phyloP scores from a whole-genome alignment of 2,797 vertebrate genomes.

The Enteromius argenteus region DNA sequence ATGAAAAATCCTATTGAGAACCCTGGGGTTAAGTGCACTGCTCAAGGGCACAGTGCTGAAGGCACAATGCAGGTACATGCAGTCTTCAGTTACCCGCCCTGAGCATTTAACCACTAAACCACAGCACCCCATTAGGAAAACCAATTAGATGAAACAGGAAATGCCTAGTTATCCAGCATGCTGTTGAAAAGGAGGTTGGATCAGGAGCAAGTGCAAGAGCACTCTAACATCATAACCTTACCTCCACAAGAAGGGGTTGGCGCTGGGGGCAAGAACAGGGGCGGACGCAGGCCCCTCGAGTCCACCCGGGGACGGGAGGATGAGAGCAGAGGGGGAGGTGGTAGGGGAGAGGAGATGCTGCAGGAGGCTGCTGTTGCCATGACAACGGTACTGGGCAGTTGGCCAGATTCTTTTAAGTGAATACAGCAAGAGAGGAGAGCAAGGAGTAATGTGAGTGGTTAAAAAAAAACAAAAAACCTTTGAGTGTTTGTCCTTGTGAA shows the following conservation, averaged over 20 bases:
- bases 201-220: background rate
- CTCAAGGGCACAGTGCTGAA: conserved; percentile 11
- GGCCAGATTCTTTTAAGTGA: conserved; percentile 88
- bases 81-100: background rate
- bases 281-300: conserved; percentile 80
- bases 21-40: background rate
- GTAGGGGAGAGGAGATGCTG: conserved; percentile 88
- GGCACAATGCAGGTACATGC: background rate
- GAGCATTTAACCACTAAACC: conserved; percentile 4
- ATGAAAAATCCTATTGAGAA: background rate
- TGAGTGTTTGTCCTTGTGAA: conserved; percentile 26
- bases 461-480: background rate
- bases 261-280: conserved; percentile 66
- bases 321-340: conserved; percentile 80
- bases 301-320: conserved; percentile 79
- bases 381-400: conserved; percentile 87
- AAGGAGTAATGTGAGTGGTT: conserved; percentile 46
- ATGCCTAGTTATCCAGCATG: conserved; percentile 11
- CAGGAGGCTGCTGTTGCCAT: conserved; percentile 89
- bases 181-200: background rate
- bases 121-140: background rate
- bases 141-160: background rate
- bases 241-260: conserved; percentile 92
- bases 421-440: conserved; percentile 40
- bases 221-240: conserved; percentile 75